Evolutionary conservation across 2,888 invertebrate genomes (phyloP).

Genomic region (Dryobota labecula): DNA sequence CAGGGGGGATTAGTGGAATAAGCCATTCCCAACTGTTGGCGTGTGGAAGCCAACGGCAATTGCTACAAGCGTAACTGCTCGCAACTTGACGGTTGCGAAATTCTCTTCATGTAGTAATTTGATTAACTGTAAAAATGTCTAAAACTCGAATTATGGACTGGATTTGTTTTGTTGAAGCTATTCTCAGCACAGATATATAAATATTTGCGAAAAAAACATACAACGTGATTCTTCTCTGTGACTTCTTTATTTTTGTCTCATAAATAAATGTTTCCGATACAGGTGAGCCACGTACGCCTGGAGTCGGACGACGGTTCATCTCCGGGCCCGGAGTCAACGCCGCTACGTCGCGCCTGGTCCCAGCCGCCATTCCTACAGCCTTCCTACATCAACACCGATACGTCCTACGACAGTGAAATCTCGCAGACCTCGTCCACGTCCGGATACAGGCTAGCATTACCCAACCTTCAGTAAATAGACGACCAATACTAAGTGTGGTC

Average conservation of each 20-base stretch:
- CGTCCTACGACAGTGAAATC: slow-evolving; percentile 95
- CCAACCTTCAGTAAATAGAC: slow-evolving; percentile 70
- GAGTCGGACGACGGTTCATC: slow-evolving; percentile 86
- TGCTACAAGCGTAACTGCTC: too few species aligned
- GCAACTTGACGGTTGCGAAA: too few species aligned
- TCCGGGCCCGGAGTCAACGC: slow-evolving; percentile 79
- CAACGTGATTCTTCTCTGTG: not conserved
- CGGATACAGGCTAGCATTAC: slow-evolving; percentile 93
- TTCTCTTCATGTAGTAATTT: not conserved
- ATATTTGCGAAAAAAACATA: not conserved
- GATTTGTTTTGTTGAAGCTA: not conserved
- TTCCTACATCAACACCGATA: slow-evolving; percentile 89
- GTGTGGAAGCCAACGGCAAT: too few species aligned
- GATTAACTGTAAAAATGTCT: not conserved
- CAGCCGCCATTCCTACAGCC: slow-evolving; percentile 77
- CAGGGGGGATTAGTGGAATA: too few species aligned
- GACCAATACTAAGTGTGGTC: slow-evolving; percentile 60
- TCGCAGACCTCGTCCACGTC: slow-evolving; percentile 97
- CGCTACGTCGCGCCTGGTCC: slow-evolving; percentile 85
- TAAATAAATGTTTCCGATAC: not conserved
- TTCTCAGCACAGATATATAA: too few species aligned
- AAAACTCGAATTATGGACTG: not conserved
- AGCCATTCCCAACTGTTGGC: too few species aligned
- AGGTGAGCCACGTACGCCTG: slow-evolving; percentile 78
- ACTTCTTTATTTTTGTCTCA: not conserved